A percentile compares a stretch with the other conserved stretches of the same genome.
phyloP scores from a whole-genome alignment of 2,113 vertebrate species.

The Chaetops frenatus region DNA sequence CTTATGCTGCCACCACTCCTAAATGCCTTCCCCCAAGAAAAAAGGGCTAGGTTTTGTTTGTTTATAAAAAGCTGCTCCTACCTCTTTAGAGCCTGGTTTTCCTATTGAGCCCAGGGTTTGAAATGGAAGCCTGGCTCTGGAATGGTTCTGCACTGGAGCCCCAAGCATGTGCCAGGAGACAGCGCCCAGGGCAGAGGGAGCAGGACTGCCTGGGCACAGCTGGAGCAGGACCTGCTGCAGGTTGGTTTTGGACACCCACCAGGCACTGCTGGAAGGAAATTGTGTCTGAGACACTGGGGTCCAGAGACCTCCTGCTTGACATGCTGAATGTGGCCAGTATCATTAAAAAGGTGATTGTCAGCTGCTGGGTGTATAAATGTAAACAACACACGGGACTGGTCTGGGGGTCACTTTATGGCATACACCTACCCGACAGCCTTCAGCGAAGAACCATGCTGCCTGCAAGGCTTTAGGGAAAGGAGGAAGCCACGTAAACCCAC shows the following conservation, averaged over 20 bases:
- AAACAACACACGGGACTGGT: rapidly evolving
- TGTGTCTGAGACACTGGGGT: background rate
- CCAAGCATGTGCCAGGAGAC: rapidly evolving
- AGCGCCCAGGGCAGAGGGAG: background rate
- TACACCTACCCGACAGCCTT: background rate
- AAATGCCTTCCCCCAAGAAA: background rate
- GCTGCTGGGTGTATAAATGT: background rate
- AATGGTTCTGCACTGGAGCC: background rate
- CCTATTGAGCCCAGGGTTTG: background rate
- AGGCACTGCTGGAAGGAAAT: background rate
- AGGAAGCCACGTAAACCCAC: background rate
- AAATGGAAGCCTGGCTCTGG: background rate
- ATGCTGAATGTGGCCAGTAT: background rate
- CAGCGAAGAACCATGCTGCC: rapidly evolving
- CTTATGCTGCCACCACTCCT: background rate
- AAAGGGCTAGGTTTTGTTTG: background rate
- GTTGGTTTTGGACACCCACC: background rate
- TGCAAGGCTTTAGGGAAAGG: background rate
- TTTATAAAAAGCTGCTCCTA: background rate
- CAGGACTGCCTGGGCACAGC: background rate
- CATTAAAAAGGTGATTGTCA: background rate
- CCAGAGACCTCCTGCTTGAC: background rate
- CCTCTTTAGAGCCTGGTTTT: background rate
- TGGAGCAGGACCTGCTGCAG: background rate
- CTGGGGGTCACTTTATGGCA: background rate